phyloP scores from a whole-genome alignment of 2,113 vertebrate genomes.

The Proterorhinus semilunaris region DNA sequence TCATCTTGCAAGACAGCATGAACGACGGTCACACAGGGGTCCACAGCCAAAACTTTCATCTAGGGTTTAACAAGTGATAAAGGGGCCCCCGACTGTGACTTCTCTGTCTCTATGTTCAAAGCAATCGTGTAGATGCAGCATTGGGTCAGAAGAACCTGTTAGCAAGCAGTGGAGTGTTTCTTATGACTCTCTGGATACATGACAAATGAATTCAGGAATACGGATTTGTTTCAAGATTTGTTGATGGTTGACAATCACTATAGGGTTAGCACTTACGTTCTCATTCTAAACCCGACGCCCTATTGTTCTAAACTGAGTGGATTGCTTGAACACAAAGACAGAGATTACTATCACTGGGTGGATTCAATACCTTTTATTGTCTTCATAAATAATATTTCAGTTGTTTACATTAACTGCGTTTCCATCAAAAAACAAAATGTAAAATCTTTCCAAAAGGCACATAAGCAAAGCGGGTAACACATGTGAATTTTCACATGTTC shows the following conservation, averaged over 20 bases:
- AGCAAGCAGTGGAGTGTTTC: neutral
- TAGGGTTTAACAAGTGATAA: slow-evolving; percentile 13
- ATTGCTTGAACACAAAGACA: no score
- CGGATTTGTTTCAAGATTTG: neutral
- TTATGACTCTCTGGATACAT: slow-evolving; percentile 9
- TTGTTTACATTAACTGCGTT: neutral
- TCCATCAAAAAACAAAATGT: neutral
- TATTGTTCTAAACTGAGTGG: no score
- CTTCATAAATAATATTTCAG: no score
- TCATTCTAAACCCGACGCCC: no score
- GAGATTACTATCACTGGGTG: no score
- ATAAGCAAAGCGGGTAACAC: no score
- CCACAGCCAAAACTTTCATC: slow-evolving; percentile 19
- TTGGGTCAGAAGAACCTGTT: slow-evolving; percentile 4
- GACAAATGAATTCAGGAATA: neutral
- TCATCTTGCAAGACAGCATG: slow-evolving; percentile 10
- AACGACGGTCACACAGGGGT: slow-evolving; percentile 9
- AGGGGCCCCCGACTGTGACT: neutral
- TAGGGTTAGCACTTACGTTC: no score
- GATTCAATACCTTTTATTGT: no score
- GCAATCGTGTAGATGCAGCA: neutral
- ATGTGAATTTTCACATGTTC: no score
- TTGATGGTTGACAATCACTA: slow-evolving; percentile 19
- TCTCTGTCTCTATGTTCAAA: slow-evolving; percentile 9
- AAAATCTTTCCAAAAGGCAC: no score